phyloP scores from a whole-genome alignment of 1,140 invertebrate species.

The Belonocnema kinseyi region DNA sequence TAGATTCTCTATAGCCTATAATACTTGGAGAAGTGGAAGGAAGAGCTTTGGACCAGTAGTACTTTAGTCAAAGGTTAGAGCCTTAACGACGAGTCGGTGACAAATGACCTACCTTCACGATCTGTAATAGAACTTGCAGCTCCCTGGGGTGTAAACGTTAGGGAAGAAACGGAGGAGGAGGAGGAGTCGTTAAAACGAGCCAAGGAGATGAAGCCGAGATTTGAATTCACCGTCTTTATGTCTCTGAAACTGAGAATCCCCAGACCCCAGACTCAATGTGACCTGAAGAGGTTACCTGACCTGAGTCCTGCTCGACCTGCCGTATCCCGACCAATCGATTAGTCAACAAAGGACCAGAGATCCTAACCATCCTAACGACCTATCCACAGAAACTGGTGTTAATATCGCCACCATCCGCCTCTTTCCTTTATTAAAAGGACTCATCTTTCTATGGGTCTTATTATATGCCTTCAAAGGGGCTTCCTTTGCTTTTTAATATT shows the following conservation, averaged over 20 bases:
- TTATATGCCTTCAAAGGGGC: too few species aligned
- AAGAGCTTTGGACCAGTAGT: too few species aligned
- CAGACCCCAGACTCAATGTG: neutral
- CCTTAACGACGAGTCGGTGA: slow-evolving; percentile 40
- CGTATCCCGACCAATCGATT: neutral
- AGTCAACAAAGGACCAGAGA: neutral
- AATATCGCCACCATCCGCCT: neutral
- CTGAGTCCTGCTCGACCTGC: neutral
- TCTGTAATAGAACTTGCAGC: slow-evolving; percentile 3
- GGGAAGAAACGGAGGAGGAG: slow-evolving; percentile 18
- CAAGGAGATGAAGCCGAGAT: neutral
- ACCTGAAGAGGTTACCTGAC: neutral
- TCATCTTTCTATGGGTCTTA: too few species aligned
- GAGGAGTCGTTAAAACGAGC: neutral
- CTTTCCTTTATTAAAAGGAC: neutral
- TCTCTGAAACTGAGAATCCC: too few species aligned
- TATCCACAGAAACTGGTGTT: neutral
- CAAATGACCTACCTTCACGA: slow-evolving; percentile 35
- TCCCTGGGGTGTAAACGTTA: slow-evolving; percentile 25
- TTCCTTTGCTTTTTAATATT: too few species aligned
- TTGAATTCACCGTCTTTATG: neutral
- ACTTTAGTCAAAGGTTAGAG: slow-evolving; percentile 28
- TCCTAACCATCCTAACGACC: neutral
- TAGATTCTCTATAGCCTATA: too few species aligned
- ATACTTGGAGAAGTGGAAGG: too few species aligned